Base-by-base conservation (phyloP, 2,888 invertebrate genomes). In the Heliconius erato region DNA sequence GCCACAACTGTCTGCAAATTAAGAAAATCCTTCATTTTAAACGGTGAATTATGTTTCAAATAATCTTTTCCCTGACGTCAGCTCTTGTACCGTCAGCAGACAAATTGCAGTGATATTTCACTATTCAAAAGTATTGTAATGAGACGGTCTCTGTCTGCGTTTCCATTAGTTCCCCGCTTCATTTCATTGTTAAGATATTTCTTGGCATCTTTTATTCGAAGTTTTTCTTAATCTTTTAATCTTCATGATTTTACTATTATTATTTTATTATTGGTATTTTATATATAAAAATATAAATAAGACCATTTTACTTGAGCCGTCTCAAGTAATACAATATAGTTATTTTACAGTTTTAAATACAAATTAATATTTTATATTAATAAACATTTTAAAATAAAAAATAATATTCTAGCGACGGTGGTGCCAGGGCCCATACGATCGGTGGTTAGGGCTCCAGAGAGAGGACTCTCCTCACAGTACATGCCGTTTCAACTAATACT, bases 21-120 rank as follows among this genome's bases (percentile, higher is more conserved):
- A 35, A 59, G 14, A 63, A 67, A 26, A 35, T 35, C 59, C 35
- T 59, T 35, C n/a, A 59, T 76, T 63, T n/a, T 26, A 78, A 78
- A 44, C 44, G 28, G 44, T 68, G 49, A 68, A 78, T 68, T 78
- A 78, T 12, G 44, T 68, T 78, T 78, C 32, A 78, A 78, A 68
- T 78, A 68, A 68, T 78, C 23, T 32, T 28, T 49, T 68, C 49
- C 44, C 67, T 76, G 80, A 80, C 76, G 28, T 44, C 77, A 44
- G 79, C 49, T 79, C 76, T 79, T 59, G 83, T 83, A 59, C 28
- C 82, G 83, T 81, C 84, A 81, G 79, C 81, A 79, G 74, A 81
- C 84, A 83, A 74, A 83, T 81, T 83, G 81, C 81, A 81, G 79
- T 81, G 81, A 82, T 82, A 84, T 80, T 84, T 80, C 79, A 67